Conservation (phyloP, 2,888 invertebrate species). For the Arge pagana region DNA sequence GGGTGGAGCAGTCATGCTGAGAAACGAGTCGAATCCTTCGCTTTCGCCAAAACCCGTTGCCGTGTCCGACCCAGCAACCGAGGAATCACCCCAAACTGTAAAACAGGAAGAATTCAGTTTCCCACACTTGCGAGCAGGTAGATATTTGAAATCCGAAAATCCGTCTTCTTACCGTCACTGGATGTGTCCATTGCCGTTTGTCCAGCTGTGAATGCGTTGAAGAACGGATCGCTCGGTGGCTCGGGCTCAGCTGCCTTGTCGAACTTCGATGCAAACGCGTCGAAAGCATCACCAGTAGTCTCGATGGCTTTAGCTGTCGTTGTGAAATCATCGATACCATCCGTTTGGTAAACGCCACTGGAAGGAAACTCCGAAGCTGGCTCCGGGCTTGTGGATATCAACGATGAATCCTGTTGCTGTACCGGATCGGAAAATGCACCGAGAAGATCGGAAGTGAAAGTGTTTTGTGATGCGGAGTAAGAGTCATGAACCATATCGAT, state of each 20-base stretch:
- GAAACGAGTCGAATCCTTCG: constrained; percentile 79
- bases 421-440: constrained; percentile 30
- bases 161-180: constrained; percentile 47
- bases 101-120: not conserved
- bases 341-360: constrained; percentile 34
- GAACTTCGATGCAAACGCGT: constrained; percentile 89
- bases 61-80: constrained; percentile 45
- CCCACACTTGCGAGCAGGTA: not conserved
- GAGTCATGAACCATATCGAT: constrained; percentile 29
- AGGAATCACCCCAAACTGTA: constrained; percentile 58
- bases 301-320: constrained; percentile 43
- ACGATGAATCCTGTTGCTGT: constrained; percentile 22
- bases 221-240: constrained; percentile 57
- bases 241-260: constrained; percentile 69
- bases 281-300: constrained; percentile 70
- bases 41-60: constrained; percentile 65
- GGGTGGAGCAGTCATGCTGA: constrained; percentile 79
- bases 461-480: not conserved
- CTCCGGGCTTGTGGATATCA: constrained; percentile 40
- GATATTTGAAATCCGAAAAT: not conserved
- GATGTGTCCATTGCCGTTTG: constrained; percentile 56
- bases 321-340: constrained; percentile 41
- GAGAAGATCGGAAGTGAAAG: constrained; percentile 35
- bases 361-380: constrained; percentile 45
- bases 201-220: constrained; percentile 61